A percentile compares a stretch with the other conserved stretches of the same genome.
Evolutionary conservation across 2,888 invertebrate species (phyloP).

Genomic region (Hedychridium roseum): DNA sequence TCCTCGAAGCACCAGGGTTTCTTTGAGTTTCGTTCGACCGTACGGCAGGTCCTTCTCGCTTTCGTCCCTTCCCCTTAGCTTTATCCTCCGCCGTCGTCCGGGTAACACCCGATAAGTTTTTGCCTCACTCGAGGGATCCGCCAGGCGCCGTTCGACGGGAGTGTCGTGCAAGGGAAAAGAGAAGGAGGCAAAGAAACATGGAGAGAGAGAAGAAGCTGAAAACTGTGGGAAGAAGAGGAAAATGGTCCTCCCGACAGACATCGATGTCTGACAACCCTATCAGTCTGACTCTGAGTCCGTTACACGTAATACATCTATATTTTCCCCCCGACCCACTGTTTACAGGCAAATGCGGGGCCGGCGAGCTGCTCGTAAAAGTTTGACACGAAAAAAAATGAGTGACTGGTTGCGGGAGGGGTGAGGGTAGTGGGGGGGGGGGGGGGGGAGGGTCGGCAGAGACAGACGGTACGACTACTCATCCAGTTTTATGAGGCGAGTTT

Average conservation of each 20-base stretch:
- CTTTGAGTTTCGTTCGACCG: no score
- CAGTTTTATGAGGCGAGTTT: conserved; percentile 44
- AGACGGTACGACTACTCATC: conserved; percentile 41
- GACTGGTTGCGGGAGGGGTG: conserved; percentile 13
- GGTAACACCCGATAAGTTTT: conserved; percentile 32
- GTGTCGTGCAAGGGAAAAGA: no score
- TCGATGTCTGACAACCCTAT: no score
- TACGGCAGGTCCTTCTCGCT: conserved; percentile 12
- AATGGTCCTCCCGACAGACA: no score
- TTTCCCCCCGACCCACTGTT: no score
- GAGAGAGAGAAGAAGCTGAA: no score
- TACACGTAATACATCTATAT: no score
- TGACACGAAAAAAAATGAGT: conserved; percentile 42
- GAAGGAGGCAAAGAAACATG: not conserved
- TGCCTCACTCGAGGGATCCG: conserved; percentile 6
- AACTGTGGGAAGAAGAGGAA: no score
- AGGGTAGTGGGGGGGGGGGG: not conserved
- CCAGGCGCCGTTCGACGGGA: not conserved
- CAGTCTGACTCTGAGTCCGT: no score
- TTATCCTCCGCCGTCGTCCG: conserved; percentile 27
- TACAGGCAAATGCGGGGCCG: not conserved
- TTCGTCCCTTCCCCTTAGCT: conserved; percentile 16
- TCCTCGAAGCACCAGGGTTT: no score
- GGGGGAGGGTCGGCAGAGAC: not conserved
- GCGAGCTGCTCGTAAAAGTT: conserved; percentile 41